Evolutionary conservation across 2,797 vertebrate genomes (phyloP).

Genomic region (Bovichtus diacanthus): DNA sequence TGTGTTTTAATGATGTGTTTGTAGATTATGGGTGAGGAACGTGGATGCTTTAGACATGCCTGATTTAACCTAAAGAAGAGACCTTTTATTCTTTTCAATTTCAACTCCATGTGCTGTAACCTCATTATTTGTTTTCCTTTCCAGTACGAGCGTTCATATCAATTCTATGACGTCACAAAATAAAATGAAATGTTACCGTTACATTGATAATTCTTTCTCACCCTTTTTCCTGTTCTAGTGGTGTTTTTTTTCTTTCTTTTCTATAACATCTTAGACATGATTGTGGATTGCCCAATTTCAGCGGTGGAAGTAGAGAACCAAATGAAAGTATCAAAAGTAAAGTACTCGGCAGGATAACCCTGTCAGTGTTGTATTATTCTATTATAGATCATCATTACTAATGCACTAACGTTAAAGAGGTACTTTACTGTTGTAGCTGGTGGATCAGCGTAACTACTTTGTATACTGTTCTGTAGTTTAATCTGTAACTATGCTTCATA

Average conservation of each 20-base stretch:
- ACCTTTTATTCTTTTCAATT: constrained; percentile 24
- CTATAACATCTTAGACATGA: not conserved
- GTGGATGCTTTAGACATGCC: constrained; percentile 39
- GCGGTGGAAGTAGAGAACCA: not conserved
- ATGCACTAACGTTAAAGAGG: not conserved
- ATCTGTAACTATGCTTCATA: not conserved
- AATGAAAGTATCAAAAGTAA: not conserved
- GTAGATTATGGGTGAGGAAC: constrained; percentile 8
- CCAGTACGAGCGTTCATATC: not conserved
- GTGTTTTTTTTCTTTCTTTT: too few relatives aligned
- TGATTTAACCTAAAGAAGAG: constrained; percentile 51
- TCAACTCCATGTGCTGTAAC: constrained; percentile 37
- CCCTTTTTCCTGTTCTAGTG: not conserved
- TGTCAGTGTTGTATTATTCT: not conserved
- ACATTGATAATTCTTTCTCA: not conserved
- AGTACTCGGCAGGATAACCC: not conserved
- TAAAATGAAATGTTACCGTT: constrained; percentile 22
- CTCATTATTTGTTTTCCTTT: not conserved
- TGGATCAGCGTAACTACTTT: not conserved
- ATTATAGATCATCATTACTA: not conserved
- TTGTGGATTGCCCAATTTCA: not conserved
- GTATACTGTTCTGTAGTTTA: not conserved
- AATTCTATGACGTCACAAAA: constrained; percentile 21
- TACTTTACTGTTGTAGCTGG: not conserved
- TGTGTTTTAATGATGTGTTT: constrained; percentile 65